Conservation (phyloP, 2,888 invertebrate genomes). For the Athalia cordata region DNA sequence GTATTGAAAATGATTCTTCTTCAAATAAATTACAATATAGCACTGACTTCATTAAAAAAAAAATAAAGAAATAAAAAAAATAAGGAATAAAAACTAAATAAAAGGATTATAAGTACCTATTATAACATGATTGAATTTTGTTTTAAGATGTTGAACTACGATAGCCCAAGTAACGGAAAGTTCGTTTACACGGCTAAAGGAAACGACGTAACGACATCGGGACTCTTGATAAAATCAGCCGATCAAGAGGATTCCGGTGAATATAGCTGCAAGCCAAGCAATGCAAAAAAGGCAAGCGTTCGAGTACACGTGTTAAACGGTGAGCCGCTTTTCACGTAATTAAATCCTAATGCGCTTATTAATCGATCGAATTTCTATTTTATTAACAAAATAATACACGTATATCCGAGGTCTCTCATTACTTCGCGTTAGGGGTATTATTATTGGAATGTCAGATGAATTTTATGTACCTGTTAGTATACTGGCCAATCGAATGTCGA, state of each 20-base stretch:
- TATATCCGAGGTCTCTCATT: constrained; percentile 1
- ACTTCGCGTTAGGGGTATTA: background rate
- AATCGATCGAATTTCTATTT: background rate
- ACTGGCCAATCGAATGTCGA: constrained; percentile 5
- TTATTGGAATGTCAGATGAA: constrained; percentile 7
- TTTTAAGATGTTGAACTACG: constrained; percentile 42
- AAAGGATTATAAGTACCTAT: too few species aligned
- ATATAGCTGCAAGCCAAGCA: constrained; percentile 40
- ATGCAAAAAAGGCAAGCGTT: constrained; percentile 30
- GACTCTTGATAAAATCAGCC: constrained; percentile 27
- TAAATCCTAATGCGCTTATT: background rate
- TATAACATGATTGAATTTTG: background rate
- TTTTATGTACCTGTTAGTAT: background rate
- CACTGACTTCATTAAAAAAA: background rate
- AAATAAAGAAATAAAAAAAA: background rate
- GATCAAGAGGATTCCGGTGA: constrained; percentile 38
- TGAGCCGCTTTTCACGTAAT: background rate
- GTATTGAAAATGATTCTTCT: background rate
- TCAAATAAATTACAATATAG: background rate
- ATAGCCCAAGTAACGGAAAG: constrained; percentile 17
- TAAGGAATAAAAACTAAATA: background rate
- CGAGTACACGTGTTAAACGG: constrained; percentile 40
- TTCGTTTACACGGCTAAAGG: constrained; percentile 19
- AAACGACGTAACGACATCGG: constrained; percentile 36
- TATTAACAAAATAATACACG: background rate